These are phyloP conservation scores for Laspeyria flexula DNA, from an alignment of 2,888 invertebrate genomes.

Conservation along the genomic window DNA sequence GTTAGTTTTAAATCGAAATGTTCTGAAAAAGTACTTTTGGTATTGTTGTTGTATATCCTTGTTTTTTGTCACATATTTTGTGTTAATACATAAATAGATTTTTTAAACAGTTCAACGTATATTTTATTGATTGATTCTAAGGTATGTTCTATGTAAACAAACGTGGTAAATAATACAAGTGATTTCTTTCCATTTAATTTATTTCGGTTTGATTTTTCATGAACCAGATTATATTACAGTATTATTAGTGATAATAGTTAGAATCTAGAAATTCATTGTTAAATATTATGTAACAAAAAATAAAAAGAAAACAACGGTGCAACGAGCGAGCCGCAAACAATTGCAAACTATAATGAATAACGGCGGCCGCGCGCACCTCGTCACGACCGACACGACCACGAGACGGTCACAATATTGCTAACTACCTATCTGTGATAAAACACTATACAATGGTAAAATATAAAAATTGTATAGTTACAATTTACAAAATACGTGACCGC, in stretches of 20 bases:
- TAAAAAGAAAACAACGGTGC: conserved; percentile 81
- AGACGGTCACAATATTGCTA: conserved; percentile 71
- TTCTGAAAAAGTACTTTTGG: conserved; percentile 31
- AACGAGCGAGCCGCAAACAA: conserved; percentile 63
- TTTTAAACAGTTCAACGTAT: conserved; percentile 46
- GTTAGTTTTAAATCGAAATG: conserved; percentile 35
- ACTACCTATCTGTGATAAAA: conserved; percentile 78
- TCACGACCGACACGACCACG: too few relatives aligned
- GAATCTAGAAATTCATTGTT: conserved; percentile 85
- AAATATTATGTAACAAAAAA: conserved; percentile 84
- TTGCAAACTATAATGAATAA: conserved; percentile 60
- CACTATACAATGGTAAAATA: conserved; percentile 86
- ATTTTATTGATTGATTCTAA: conserved; percentile 38
- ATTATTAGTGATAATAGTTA: conserved; percentile 86
- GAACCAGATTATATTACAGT: conserved; percentile 87
- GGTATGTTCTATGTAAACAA: neutral
- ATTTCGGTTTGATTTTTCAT: conserved; percentile 86
- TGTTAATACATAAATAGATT: conserved; percentile 56
- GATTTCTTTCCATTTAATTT: conserved; percentile 82
- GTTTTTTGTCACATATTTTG: conserved; percentile 51
- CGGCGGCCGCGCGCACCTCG: conserved; percentile 54
- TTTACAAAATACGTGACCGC: conserved; percentile 84
- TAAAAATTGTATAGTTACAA: conserved; percentile 83
- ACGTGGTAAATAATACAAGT: conserved; percentile 32
- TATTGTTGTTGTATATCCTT: conserved; percentile 48